phyloP scores from a whole-genome alignment of 2,797 vertebrate genomes.

The Pseudomugil gertrudae region DNA sequence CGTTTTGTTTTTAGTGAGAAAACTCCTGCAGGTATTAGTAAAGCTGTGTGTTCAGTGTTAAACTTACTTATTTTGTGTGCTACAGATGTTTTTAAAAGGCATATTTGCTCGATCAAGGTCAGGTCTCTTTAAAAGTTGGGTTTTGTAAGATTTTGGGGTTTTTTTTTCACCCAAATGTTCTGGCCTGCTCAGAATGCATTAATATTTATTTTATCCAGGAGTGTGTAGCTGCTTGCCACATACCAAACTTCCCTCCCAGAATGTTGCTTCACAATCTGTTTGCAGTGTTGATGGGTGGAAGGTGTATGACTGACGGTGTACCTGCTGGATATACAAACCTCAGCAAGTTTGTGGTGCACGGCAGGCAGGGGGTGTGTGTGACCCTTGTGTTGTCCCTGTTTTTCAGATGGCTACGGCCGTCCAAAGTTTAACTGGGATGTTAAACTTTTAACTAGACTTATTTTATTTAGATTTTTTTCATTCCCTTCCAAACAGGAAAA shows the following conservation, averaged over 20 bases:
- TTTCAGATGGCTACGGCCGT: slow-evolving; percentile 56
- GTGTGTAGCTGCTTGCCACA: slow-evolving; percentile 5
- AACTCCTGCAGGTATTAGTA: slow-evolving; percentile 22
- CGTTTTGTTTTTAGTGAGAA: background rate
- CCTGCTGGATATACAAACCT: slow-evolving; percentile 2
- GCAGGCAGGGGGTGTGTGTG: slow-evolving; percentile 11
- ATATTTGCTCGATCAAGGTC: slow-evolving; percentile 43
- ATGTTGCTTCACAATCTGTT: slow-evolving; percentile 12
- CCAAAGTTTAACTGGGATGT: slow-evolving; percentile 54
- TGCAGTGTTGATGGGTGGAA: slow-evolving; percentile 24
- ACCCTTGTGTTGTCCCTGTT: slow-evolving; percentile 34
- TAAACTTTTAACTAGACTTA: slow-evolving; percentile 51
- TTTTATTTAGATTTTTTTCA: slow-evolving; percentile 38
- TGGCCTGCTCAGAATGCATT: slow-evolving; percentile 30
- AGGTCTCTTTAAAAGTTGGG: slow-evolving; percentile 24
- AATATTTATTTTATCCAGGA: slow-evolving; percentile 29
- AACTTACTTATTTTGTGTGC: slow-evolving; percentile 35
- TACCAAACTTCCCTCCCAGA: slow-evolving; percentile 20
- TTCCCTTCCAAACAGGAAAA: slow-evolving; percentile 61
- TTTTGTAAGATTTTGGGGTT: slow-evolving; percentile 1
- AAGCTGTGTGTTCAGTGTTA: slow-evolving; percentile 28
- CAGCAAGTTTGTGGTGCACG: slow-evolving; percentile 11
- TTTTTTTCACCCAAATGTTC: background rate
- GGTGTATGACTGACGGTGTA: slow-evolving; percentile 11
- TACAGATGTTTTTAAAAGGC: slow-evolving; percentile 50